These are phyloP conservation scores for Pseudanteris insignis DNA, from an alignment of 2,888 invertebrate genomes.

Conservation along the genomic window DNA sequence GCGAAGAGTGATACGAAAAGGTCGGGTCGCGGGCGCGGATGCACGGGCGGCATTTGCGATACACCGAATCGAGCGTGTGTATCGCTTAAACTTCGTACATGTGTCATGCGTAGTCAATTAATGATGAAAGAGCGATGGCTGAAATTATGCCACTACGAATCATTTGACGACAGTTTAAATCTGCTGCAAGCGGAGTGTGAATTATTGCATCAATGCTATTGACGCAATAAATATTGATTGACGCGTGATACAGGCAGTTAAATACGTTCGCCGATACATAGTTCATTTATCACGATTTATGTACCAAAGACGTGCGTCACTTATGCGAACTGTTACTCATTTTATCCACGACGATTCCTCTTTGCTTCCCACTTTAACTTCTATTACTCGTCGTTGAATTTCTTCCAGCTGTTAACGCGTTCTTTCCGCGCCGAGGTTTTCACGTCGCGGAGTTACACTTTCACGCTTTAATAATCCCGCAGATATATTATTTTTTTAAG, in stretches of 20 bases:
- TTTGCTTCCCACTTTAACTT: too few species aligned
- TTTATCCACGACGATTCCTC: too few species aligned
- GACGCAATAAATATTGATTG: conserved; percentile 21
- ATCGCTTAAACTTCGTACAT: conserved; percentile 27
- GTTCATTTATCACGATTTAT: too few species aligned
- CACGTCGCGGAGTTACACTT: too few species aligned
- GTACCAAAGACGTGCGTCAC: too few species aligned
- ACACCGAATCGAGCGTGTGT: conserved; percentile 10
- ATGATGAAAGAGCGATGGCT: conserved; percentile 50
- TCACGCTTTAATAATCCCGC: too few species aligned
- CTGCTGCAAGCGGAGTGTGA: conserved; percentile 14
- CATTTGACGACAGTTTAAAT: conserved; percentile 28
- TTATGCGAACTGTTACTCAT: too few species aligned
- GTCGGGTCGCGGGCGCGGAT: conserved; percentile 24
- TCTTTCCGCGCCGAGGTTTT: too few species aligned
- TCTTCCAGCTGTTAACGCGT: too few species aligned
- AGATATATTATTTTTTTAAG: too few species aligned
- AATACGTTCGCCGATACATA: conserved; percentile 3
- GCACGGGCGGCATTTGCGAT: conserved; percentile 16
- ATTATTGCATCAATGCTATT: conserved; percentile 17
- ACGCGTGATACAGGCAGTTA: conserved; percentile 5
- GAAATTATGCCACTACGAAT: conserved; percentile 26
- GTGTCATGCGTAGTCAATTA: conserved; percentile 50
- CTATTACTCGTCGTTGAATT: too few species aligned
- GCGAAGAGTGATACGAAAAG: too few species aligned